These are phyloP conservation scores for Varecia variegata DNA, from an alignment of 2,797 vertebrate species.

Conservation along the genomic window DNA sequence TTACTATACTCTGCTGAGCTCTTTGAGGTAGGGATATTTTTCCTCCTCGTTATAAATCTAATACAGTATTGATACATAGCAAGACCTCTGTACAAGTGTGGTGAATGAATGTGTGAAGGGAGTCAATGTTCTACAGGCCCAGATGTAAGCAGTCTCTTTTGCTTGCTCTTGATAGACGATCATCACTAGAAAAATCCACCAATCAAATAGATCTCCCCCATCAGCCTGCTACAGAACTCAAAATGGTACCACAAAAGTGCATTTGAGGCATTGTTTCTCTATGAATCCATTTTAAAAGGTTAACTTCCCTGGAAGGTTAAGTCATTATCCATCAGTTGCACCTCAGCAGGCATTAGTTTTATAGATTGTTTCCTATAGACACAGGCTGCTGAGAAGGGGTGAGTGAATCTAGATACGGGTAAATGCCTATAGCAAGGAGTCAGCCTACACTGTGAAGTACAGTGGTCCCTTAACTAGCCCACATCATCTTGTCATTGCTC, in stretches of 20 bases:
- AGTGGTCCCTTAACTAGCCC: too few relatives aligned
- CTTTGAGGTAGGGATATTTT: neutral
- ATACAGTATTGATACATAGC: neutral
- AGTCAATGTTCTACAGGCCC: neutral
- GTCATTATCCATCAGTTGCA: neutral
- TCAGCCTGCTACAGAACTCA: neutral
- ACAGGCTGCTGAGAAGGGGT: neutral
- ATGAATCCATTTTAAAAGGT: slow-evolving; percentile 15
- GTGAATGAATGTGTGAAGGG: neutral
- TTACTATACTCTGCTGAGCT: neutral
- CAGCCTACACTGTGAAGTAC: neutral
- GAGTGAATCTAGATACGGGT: neutral
- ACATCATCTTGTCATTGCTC: neutral
- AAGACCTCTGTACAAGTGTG: neutral
- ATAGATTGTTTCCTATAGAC: neutral
- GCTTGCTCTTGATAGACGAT: neutral
- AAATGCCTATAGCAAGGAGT: neutral
- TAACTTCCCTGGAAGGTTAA: slow-evolving; percentile 34
- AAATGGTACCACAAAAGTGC: neutral
- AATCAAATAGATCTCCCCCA: neutral
- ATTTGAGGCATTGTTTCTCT: neutral
- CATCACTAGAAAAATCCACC: neutral
- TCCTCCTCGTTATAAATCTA: neutral
- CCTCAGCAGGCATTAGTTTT: neutral
- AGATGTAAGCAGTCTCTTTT: neutral